Percentiles rank a stretch among this genome's conserved stretches.
Evolutionary conservation across 2,888 invertebrate genomes (phyloP).

Genomic region (Portevinia maculata): DNA sequence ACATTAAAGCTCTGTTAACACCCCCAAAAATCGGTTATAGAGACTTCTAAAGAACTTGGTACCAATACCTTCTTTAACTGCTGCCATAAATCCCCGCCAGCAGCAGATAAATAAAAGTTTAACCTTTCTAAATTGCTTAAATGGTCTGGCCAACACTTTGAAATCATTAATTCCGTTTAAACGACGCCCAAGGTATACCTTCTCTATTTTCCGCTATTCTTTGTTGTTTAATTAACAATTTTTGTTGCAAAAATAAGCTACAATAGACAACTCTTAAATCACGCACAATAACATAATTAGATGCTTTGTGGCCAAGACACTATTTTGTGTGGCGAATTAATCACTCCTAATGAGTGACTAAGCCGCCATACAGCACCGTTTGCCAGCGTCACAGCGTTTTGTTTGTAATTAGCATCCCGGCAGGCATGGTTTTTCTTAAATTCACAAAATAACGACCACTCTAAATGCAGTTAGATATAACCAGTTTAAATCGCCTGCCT

Average conservation of each 20-base stretch:
- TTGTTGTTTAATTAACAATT: conserved; percentile 36
- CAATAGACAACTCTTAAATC: conserved; percentile 18
- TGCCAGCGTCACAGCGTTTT: conserved; percentile 21
- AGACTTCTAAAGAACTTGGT: neutral
- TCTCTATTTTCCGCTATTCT: neutral
- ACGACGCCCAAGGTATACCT: conserved; percentile 46
- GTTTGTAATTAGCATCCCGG: conserved; percentile 41
- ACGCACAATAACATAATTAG: conserved; percentile 59
- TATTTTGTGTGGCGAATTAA: conserved; percentile 57
- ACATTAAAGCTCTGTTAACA: too few relatives aligned
- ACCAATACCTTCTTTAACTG: neutral
- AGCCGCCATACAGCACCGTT: neutral
- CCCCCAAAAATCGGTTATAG: neutral
- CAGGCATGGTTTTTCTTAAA: neutral
- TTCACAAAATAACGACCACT: neutral
- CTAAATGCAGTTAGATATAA: conserved; percentile 17
- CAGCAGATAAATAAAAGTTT: neutral
- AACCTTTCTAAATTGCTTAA: conserved; percentile 13
- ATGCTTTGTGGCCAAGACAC: conserved; percentile 46
- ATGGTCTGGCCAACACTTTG: conserved; percentile 34
- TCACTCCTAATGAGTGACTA: conserved; percentile 63
- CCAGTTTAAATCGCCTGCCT: conserved; percentile 12
- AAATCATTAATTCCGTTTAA: conserved; percentile 45
- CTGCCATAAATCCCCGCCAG: neutral
- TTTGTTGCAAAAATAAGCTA: conserved; percentile 14